Evolutionary conservation across 2,797 vertebrate genomes (phyloP).

Genomic region (Anisognathus igniventris): DNA sequence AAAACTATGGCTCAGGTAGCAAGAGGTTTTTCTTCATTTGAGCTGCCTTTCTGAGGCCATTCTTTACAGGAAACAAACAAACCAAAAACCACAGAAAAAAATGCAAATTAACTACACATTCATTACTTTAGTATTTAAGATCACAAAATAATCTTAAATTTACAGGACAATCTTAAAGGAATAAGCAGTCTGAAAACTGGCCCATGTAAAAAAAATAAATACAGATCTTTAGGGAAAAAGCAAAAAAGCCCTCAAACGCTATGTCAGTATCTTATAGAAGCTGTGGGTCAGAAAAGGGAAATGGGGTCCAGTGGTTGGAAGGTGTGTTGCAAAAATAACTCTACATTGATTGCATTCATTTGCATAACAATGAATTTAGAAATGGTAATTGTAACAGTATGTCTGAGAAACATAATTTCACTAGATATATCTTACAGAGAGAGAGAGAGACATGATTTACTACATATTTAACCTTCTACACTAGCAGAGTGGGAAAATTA

Average conservation of each 20-base stretch:
- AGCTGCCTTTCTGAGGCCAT: conserved; percentile 39
- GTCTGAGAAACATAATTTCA: conserved; percentile 60
- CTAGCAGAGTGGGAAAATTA: conserved; percentile 27
- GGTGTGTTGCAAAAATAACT: conserved; percentile 1
- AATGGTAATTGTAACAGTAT: background rate
- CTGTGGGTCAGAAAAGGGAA: background rate
- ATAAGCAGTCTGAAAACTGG: conserved; percentile 26
- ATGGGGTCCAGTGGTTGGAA: background rate
- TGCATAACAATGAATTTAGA: background rate
- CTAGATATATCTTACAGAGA: background rate
- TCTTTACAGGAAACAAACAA: background rate
- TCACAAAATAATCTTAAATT: background rate
- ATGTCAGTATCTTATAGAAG: background rate
- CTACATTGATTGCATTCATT: background rate
- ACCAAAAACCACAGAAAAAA: background rate
- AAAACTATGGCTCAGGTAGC: conserved; percentile 59
- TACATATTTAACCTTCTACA: conserved; percentile 66
- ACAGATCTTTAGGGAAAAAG: background rate
- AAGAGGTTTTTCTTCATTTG: conserved; percentile 14
- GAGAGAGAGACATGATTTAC: conserved; percentile 43
- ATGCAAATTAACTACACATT: background rate
- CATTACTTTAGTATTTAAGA: conserved; percentile 9
- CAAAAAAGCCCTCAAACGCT: conserved; percentile 37
- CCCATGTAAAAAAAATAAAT: conserved; percentile 63
- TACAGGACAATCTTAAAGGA: background rate